phyloP scores from a whole-genome alignment of 2,888 invertebrate genomes.

The Ferrisia virgata region DNA sequence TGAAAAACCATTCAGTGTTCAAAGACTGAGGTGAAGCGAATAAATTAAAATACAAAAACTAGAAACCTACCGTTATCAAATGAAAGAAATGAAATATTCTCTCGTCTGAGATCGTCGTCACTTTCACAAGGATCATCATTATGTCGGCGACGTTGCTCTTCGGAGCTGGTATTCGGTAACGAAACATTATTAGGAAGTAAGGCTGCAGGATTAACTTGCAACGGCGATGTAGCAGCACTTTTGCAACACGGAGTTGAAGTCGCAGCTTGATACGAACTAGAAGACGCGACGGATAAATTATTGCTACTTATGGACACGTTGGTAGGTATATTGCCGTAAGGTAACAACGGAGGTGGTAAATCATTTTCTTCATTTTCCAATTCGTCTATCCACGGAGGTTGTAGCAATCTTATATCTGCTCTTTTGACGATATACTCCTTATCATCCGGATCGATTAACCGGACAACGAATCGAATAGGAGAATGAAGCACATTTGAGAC shows the following conservation, averaged over 20 bases:
- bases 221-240: conserved; percentile 61
- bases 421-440: conserved; percentile 72
- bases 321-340: conserved; percentile 35
- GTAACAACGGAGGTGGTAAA: conserved; percentile 46
- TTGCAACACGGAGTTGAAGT: conserved; percentile 54
- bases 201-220: conserved; percentile 55
- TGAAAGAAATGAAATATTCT: conserved; percentile 78
- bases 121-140: conserved; percentile 82
- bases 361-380: conserved; percentile 56
- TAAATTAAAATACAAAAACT: neutral
- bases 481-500: conserved; percentile 67
- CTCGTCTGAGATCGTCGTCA: conserved; percentile 82
- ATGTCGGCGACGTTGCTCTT: conserved; percentile 53
- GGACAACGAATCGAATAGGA: conserved; percentile 68
- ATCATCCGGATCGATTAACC: conserved; percentile 57
- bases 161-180: conserved; percentile 64
- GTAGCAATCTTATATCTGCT: conserved; percentile 82
- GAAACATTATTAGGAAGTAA: conserved; percentile 52
- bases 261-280: conserved; percentile 24
- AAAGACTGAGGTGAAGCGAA: neutral
- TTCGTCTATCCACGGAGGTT: conserved; percentile 97
- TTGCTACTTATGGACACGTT: neutral
- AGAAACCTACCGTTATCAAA: conserved; percentile 62
- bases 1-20: neutral
- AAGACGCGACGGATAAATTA: neutral